Evolutionary conservation across 2,888 invertebrate species (phyloP).

Genomic region (Hydriomena furcata): DNA sequence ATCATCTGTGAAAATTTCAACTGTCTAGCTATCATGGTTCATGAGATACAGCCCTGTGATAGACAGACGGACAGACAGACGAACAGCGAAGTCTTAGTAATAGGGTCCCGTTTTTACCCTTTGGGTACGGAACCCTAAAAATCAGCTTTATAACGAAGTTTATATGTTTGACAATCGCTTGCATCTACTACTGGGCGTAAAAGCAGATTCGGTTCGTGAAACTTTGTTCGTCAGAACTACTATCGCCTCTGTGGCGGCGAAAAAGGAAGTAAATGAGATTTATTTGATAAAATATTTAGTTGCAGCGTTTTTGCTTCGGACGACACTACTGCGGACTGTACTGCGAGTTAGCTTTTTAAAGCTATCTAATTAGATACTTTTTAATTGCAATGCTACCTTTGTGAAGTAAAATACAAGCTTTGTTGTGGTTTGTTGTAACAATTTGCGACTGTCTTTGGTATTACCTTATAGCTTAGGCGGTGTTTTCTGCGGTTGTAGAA

Average conservation of each 20-base stretch:
- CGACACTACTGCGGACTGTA: constrained; percentile 39
- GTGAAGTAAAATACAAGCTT: background rate
- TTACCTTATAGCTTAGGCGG: too few relatives aligned
- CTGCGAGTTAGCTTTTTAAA: constrained; percentile 22
- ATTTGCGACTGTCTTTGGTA: background rate
- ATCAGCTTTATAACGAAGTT: background rate
- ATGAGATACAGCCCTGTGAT: too few relatives aligned
- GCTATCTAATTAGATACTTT: constrained; percentile 13
- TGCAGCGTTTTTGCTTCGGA: constrained; percentile 52
- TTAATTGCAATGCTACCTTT: constrained; percentile 13
- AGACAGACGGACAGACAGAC: too few relatives aligned
- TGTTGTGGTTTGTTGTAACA: background rate
- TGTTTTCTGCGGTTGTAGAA: too few relatives aligned
- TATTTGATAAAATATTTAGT: constrained; percentile 63
- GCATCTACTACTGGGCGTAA: background rate
- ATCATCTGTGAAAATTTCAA: too few relatives aligned
- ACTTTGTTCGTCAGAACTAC: background rate
- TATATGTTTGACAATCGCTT: background rate
- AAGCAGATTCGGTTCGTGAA: background rate
- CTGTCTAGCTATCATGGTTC: too few relatives aligned
- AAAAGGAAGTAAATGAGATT: constrained; percentile 57
- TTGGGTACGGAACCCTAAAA: too few relatives aligned
- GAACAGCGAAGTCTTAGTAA: too few relatives aligned
- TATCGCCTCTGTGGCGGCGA: constrained; percentile 24
- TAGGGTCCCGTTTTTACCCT: too few relatives aligned